Evolutionary conservation across 2,888 invertebrate genomes (phyloP), one percentile per base, ranked within the genome.

Genomic region (Agonum fuliginosum): DNA sequence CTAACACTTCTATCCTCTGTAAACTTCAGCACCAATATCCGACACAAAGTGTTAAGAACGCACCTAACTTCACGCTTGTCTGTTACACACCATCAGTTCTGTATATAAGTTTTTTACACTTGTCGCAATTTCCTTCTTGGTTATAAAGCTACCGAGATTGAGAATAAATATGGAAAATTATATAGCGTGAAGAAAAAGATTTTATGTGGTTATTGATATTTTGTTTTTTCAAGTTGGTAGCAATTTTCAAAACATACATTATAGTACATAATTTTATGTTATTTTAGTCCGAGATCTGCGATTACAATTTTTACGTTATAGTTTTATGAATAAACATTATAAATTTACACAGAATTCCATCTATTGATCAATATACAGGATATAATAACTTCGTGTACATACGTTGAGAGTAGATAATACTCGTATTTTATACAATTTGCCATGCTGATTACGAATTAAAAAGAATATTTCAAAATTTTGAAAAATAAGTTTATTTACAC

Each of bases 51-150:
- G 58, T 14, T 17, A 27, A 12, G 30, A 30, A 62, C 58, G 58
- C 58, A 8, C 58, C 58, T 62, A 62, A 62, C 30, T 62, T 62
- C 58, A 62, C 58, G 30, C 58, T 62, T 62, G 58, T 62, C 58
- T 62, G 58, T 34, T 62, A 62, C 30, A 62, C 58, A 30, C 30
- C 58, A 62, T 62, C 58, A 30, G 30, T 54, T 54, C 27, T 62
- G 27, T 30, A 24, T 22, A 54, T 17, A 43, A 24, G 54, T n/a
- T 54, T 54, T 54, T 54, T 54, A 54, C 22, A 54, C 22, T 27
- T 17, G 30, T 62, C 20, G 58, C 58, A 62, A 62, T 30, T 62
- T 27, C 58, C 30, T 62, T 14, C 14, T 30, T 19, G 17, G 14
- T 12, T 54, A n/a, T 62, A 30, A 62, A 27, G 58, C 58, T 62